Evolutionary conservation across 2,113 vertebrate genomes (phyloP), one percentile per base, ranked within the genome.

Genomic region (Xiphophorus hellerii): DNA sequence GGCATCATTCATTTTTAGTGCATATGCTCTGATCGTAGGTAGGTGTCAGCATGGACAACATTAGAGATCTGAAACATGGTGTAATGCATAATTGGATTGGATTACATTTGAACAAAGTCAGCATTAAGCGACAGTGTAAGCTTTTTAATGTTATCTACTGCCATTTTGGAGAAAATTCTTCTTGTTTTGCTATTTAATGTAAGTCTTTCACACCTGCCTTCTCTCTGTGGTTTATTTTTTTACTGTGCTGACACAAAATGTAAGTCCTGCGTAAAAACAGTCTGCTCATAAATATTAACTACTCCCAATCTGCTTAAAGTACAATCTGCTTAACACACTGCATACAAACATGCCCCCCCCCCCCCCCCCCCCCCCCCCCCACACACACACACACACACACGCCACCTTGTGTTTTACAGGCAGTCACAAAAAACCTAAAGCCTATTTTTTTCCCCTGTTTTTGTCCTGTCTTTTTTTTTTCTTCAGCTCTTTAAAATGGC

Each of bases 221-320:
- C 76, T 66, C 71, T 78, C 62, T 67, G 70, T 85, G 75, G 80
- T 71, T 62, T 76, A 35, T 42, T 66, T 54, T 70, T 39, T 69
- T 48, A 48, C 44, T 48, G 0, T 39, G 62, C 39, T 79, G 69
- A 69, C 76, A 77, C 33, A 29, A 60, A 84, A 82, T 84, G 81
- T 83, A 85, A 77, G n/a, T 83, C 5, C n/a, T 61, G 25, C 69
- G 31, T 80, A 72, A 67, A 84, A 71, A 73, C 76, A 83, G 69
- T 83, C 64, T 80, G 71, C 84, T 86, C 81, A 86, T 90, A 72
- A 92, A 90, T 87, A 88, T 84, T 82, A 80, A 80, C 66, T 63
- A 80, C 74, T 63, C n/a, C 28, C 70, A 88, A 73, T 84, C 79
- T 84, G 44, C 74, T 67, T 70, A 69, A 81, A 80, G 77, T 33